A percentile compares a stretch with the other conserved stretches of the same genome.
Conservation (phyloP, 2,797 vertebrate species). For the Balearica regulorum region DNA sequence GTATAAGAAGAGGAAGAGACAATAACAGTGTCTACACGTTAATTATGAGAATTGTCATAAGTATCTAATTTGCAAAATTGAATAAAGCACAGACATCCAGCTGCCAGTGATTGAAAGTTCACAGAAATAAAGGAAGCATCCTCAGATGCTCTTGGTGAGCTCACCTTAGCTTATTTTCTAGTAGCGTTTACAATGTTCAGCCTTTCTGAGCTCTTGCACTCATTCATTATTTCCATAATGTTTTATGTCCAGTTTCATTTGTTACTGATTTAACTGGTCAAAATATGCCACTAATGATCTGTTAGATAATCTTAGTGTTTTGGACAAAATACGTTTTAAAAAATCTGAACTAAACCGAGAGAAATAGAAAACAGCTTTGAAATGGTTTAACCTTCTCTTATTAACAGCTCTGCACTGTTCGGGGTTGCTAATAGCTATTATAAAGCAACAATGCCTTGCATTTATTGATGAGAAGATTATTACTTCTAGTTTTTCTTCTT, state of each 20-base stretch:
- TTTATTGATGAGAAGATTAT: conserved; percentile 67
- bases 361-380: not conserved
- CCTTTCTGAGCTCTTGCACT: not conserved
- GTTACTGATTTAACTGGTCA: conserved; percentile 35
- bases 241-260: conserved; percentile 20
- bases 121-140: not conserved
- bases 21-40: not conserved
- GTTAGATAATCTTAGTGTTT: not conserved
- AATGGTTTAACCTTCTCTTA: conserved; percentile 23
- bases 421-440: conserved; percentile 49
- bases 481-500: conserved; percentile 55
- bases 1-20: not conserved
- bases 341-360: not conserved
- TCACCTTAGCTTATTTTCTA: not conserved
- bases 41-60: not conserved
- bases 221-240: conserved; percentile 22
- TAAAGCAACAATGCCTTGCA: conserved; percentile 56
- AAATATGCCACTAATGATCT: conserved; percentile 16
- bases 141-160: not conserved
- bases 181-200: conserved; percentile 27
- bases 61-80: not conserved
- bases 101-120: not conserved
- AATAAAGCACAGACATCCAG: not conserved
- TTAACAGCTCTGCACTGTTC: conserved; percentile 7
- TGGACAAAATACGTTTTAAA: not conserved